Evolutionary conservation across 53 echinoderm and acorn worm species (phyloP), one percentile per base, ranked within the genome.

Genomic region (Mesocentrotus franciscanus): DNA sequence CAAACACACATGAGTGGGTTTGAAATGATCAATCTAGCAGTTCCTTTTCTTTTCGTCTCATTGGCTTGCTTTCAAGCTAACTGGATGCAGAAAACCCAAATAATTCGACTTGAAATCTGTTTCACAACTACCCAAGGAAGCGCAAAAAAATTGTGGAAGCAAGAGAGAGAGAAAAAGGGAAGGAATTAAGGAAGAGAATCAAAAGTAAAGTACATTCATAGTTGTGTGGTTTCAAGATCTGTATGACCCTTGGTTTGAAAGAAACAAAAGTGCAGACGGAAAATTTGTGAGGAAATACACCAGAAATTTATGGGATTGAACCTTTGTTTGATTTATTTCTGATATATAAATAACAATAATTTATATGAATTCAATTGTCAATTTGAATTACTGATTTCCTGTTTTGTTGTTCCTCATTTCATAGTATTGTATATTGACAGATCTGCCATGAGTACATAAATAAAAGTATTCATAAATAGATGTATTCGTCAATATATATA

Each of bases 71-170:
- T 87, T 87, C 87, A 87, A 58, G 58, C 58, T 58, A 87, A 34
- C 68, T 68, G 91, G 68, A 36, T 66, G 91, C 91, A 36, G 91
- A 91, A 91, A 91, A 68, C 87, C 64, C 36, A 91, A 91, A 91
- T 36, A 91, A 68, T 68, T 66, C 27, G 66, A 62, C 91, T 91
- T 39, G 35, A 91, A 91, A 91, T 91, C 91, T 91, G 91, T 91
- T 91, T 91, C 91, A 91, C 35, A 33, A 32, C 17, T 33, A 68
- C 32, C 36, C n/a, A 91, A 22, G 91, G 91, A 68, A 91, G 91
- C 68, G 68, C 36, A 68, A 91, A 91, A 91, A 9, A 91, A 91
- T 66, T 33, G 91, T 20, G 22, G 91, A 35, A 91, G n/a, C 29
- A 33, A 26, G 64, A 59, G 91, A 91, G 36, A 39, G 36, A 35